A percentile compares a stretch with the other conserved stretches of the same genome.
Evolutionary conservation across 2,888 invertebrate species (phyloP).

Genomic region (Sipha maydis): DNA sequence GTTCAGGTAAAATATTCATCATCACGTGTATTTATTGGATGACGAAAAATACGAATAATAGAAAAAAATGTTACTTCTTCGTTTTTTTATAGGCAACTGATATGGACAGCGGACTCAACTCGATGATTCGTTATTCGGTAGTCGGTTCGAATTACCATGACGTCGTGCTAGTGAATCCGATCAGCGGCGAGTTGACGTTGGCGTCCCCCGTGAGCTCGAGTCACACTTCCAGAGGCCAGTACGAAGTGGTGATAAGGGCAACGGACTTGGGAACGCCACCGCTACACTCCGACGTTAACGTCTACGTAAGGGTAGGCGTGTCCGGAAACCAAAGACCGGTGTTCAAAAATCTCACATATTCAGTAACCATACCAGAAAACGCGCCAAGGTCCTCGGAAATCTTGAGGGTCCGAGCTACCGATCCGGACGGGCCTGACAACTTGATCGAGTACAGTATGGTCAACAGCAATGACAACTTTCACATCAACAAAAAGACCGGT

Average conservation of each 20-base stretch:
- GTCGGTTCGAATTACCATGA: conserved; percentile 67
- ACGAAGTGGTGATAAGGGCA: conserved; percentile 76
- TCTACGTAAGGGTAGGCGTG: conserved; percentile 80
- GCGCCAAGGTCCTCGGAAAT: conserved; percentile 77
- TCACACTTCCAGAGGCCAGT: conserved; percentile 80
- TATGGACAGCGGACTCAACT: conserved; percentile 79
- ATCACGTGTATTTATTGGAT: too few species aligned
- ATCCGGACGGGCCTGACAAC: conserved; percentile 81
- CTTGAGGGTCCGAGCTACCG: conserved; percentile 78
- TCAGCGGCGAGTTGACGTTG: conserved; percentile 78
- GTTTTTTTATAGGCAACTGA: conserved; percentile 74
- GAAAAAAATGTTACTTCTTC: not conserved
- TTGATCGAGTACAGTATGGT: conserved; percentile 77
- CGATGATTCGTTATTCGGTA: conserved; percentile 72
- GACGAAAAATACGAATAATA: not conserved
- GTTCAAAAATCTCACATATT: conserved; percentile 77
- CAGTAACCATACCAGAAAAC: conserved; percentile 78
- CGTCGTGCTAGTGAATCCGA: conserved; percentile 75
- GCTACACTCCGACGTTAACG: conserved; percentile 74
- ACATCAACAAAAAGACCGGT: conserved; percentile 77
- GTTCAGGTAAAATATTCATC: conserved; percentile 71
- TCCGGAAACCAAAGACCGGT: conserved; percentile 83
- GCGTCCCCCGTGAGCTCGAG: conserved; percentile 75
- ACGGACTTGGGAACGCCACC: conserved; percentile 78
- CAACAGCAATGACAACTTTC: conserved; percentile 82